Conservation (phyloP, 2,797 vertebrate genomes). For the Pipistrellus nathusii region DNA sequence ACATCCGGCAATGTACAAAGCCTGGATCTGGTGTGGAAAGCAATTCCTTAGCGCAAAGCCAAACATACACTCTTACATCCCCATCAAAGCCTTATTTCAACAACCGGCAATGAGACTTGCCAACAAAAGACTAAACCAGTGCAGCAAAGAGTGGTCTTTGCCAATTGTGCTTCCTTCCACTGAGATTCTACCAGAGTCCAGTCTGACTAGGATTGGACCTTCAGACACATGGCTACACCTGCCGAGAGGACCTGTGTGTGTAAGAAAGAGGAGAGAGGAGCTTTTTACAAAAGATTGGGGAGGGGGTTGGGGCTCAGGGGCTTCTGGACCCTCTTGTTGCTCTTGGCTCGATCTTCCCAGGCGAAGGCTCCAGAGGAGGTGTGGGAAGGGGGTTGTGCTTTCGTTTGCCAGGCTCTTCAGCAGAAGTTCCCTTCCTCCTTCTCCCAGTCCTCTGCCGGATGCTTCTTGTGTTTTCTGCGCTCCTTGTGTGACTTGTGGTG, state of each 20-base stretch:
- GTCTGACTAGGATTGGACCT: background rate
- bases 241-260: slow-evolving; percentile 36
- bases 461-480: slow-evolving; percentile 92
- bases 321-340: slow-evolving; percentile 24
- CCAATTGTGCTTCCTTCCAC: background rate
- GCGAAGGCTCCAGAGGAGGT: background rate
- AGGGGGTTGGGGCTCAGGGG: background rate
- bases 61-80: background rate
- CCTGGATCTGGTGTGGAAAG: slow-evolving; percentile 17
- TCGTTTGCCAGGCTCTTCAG: slow-evolving; percentile 71
- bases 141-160: background rate
- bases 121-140: background rate
- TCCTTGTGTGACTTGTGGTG: slow-evolving; percentile 95
- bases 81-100: slow-evolving; percentile 18
- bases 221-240: slow-evolving; percentile 17
- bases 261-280: slow-evolving; percentile 12
- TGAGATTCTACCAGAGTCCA: background rate
- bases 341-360: slow-evolving; percentile 61
- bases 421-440: slow-evolving; percentile 86
- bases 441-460: slow-evolving; percentile 83
- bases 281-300: slow-evolving; percentile 73
- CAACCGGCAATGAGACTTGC: background rate
- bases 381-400: slow-evolving; percentile 77
- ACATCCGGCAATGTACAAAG: background rate
- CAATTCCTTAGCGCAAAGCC: background rate